Evolutionary conservation across 2,113 vertebrate genomes (phyloP).

Genomic region (Patagioenas fasciata): DNA sequence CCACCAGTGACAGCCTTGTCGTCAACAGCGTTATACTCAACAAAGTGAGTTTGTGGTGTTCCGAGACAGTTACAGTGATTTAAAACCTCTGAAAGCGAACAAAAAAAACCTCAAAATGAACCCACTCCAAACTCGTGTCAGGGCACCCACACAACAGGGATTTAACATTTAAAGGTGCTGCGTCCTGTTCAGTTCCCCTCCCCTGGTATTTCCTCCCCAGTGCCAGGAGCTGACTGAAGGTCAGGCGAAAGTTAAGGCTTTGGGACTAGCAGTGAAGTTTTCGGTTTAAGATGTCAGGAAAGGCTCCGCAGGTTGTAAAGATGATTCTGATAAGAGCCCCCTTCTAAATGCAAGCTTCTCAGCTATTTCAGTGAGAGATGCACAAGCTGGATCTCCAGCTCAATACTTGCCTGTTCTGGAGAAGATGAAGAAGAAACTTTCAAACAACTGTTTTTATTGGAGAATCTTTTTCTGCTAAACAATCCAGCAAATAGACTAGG

Average conservation of each 20-base stretch:
- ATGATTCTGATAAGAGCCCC: background rate
- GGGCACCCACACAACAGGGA: background rate
- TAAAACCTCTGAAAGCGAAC: background rate
- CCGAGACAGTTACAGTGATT: background rate
- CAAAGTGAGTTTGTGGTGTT: background rate
- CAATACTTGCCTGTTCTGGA: background rate
- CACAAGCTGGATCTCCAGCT: background rate
- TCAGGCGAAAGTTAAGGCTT: background rate
- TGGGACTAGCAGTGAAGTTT: background rate
- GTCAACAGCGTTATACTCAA: background rate
- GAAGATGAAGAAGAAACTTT: background rate
- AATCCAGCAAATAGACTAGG: background rate
- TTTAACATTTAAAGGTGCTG: background rate
- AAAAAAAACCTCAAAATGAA: background rate
- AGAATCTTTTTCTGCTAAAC: background rate
- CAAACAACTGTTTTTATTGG: background rate
- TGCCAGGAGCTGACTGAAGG: constrained; percentile 4
- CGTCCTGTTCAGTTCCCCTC: background rate
- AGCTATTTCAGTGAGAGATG: background rate
- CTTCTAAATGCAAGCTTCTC: background rate
- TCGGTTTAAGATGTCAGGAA: background rate
- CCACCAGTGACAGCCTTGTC: background rate
- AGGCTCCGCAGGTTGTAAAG: fast-evolving
- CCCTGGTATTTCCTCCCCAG: background rate
- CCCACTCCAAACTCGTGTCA: background rate